Conservation (phyloP, 2,113 vertebrate species). For the Antidorcas marsupialis region DNA sequence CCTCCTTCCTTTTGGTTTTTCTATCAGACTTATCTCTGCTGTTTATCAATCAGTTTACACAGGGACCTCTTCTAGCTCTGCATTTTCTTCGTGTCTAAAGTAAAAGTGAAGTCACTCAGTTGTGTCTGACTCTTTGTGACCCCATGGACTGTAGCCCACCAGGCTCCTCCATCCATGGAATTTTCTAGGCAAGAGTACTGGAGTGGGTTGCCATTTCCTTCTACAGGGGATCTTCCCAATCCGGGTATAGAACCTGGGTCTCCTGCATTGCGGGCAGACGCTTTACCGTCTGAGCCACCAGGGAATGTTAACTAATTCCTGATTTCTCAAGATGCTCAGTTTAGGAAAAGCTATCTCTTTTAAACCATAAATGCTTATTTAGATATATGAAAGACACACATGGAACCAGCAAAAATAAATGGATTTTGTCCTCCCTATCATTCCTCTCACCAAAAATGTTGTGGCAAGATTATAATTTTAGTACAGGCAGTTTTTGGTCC, state of each 20-base stretch:
- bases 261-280: fast-evolving
- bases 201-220: not conserved
- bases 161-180: not conserved
- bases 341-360: not conserved
- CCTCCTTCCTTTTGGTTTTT: not conserved
- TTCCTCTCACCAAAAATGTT: not conserved
- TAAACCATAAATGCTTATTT: not conserved
- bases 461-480: not conserved
- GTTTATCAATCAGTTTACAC: not conserved
- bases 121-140: not conserved
- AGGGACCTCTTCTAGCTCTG: not conserved
- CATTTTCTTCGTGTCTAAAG: not conserved
- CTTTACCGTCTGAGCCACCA: not conserved
- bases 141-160: not conserved
- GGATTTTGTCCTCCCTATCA: not conserved
- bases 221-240: not conserved
- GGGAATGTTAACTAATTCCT: not conserved
- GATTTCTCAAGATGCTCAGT: not conserved
- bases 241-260: fast-evolving
- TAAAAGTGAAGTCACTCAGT: not conserved
- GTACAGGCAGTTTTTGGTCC: not conserved
- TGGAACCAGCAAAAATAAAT: not conserved
- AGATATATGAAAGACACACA: conserved; percentile 8
- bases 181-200: not conserved
- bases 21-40: not conserved